A percentile compares a stretch with the other conserved stretches of the same genome.
These are phyloP conservation scores for Stegodyphus mimosarum DNA, from an alignment of 1,140 invertebrate genomes.

Conservation along the genomic window DNA sequence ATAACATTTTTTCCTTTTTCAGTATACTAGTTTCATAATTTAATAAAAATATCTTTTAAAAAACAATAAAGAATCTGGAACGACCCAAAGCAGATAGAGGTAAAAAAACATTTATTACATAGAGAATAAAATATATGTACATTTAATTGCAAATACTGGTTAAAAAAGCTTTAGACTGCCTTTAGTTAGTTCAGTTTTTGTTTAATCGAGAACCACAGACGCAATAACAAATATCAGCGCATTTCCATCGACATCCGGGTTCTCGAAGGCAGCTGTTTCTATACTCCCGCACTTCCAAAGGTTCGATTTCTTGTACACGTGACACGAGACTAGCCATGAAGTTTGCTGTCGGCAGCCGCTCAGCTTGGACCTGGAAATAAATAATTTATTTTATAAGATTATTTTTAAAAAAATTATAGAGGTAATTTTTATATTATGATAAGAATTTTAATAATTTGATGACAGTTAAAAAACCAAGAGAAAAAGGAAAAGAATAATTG, in stretches of 20 bases:
- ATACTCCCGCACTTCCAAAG: slow-evolving; percentile 35
- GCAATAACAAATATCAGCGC: not conserved
- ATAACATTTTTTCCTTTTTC: too few species aligned
- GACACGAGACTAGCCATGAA: slow-evolving; percentile 23
- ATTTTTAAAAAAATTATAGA: not conserved
- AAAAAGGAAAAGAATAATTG: too few species aligned
- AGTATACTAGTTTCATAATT: too few species aligned
- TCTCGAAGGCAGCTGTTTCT: slow-evolving; percentile 44
- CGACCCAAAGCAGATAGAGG: too few species aligned
- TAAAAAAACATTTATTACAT: too few species aligned
- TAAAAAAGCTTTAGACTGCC: too few species aligned
- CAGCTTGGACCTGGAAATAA: not conserved
- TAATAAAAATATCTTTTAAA: too few species aligned
- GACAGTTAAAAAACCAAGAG: not conserved
- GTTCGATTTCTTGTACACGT: slow-evolving; percentile 17
- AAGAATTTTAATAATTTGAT: not conserved
- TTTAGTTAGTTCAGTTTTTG: too few species aligned
- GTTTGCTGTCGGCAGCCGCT: not conserved
- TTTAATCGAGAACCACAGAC: not conserved
- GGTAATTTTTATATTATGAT: not conserved
- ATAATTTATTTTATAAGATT: not conserved
- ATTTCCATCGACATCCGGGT: slow-evolving; percentile 49
- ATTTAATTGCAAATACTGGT: too few species aligned
- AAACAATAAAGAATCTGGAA: too few species aligned
- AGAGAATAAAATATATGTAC: too few species aligned